Percentiles rank a stretch among this genome's conserved stretches.
Evolutionary conservation across 2,113 vertebrate genomes (phyloP).

Genomic region (Beaufortia kweichowensis): DNA sequence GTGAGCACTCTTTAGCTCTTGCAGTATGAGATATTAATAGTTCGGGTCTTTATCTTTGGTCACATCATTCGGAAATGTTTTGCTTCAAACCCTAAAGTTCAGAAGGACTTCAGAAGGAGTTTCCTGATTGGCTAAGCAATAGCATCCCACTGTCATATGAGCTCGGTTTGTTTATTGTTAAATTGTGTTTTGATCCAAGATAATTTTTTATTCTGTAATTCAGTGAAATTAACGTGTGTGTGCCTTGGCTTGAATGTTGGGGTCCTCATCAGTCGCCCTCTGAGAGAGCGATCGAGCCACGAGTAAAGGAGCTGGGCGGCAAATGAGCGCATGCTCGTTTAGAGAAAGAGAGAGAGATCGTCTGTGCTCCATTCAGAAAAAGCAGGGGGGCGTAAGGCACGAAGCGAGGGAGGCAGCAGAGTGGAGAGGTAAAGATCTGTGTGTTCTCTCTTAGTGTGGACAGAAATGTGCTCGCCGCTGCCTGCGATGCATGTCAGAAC

Average conservation of each 20-base stretch:
- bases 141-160: no score
- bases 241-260: constrained; percentile 42
- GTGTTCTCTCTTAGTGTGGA: constrained; percentile 36
- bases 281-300: background rate
- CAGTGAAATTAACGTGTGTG: background rate
- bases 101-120: no score
- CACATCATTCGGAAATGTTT: no score
- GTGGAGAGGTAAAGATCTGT: constrained; percentile 37
- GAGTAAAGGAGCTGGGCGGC: constrained; percentile 9
- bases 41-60: no score
- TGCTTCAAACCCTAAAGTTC: no score
- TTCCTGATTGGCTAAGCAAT: no score
- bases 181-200: no score
- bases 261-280: constrained; percentile 63
- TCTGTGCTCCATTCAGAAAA: constrained; percentile 76
- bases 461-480: constrained; percentile 34
- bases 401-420: constrained; percentile 48
- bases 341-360: constrained; percentile 57
- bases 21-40: no score
- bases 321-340: constrained; percentile 53
- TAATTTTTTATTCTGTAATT: background rate
- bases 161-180: no score
- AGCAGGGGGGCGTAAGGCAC: constrained; percentile 62
- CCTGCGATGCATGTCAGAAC: constrained; percentile 56
- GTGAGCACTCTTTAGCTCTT: no score